Evolutionary conservation across 2,113 vertebrate genomes (phyloP).

Genomic region (Leptobrachium ailaonicum): DNA sequence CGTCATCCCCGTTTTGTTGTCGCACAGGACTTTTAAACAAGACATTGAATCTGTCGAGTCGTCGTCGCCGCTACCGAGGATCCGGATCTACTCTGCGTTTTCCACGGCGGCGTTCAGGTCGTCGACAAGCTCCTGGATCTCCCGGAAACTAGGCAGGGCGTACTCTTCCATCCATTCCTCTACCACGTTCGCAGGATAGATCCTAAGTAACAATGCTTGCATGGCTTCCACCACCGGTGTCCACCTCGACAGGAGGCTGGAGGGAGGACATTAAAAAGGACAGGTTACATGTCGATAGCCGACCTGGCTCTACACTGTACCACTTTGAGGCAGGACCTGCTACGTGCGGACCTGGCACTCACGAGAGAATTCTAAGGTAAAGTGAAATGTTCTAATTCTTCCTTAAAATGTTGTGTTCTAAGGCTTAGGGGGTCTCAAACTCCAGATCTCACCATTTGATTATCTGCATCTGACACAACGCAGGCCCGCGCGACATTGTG

Average conservation of each 20-base stretch:
- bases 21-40: neutral
- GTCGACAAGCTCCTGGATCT: slow-evolving; percentile 72
- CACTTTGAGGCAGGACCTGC: no score
- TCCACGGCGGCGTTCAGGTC: slow-evolving; percentile 66
- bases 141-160: slow-evolving; percentile 69
- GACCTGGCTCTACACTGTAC: no score
- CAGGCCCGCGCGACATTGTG: no score
- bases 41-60: neutral
- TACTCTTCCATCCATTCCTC: slow-evolving; percentile 94
- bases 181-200: slow-evolving; percentile 73
- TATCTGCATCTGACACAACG: no score
- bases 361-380: no score
- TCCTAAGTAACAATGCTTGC: slow-evolving; percentile 70
- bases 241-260: slow-evolving; percentile 76
- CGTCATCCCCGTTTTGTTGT: no score
- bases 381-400: no score
- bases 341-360: no score
- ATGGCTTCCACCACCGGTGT: slow-evolving; percentile 69
- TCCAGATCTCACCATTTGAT: no score
- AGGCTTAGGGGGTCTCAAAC: no score
- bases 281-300: neutral
- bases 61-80: accelerated
- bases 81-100: slow-evolving; percentile 43
- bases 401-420: no score
- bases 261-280: neutral